Evolutionary conservation across 2,797 vertebrate species (phyloP).

Genomic region (Enteromius viviparus): DNA sequence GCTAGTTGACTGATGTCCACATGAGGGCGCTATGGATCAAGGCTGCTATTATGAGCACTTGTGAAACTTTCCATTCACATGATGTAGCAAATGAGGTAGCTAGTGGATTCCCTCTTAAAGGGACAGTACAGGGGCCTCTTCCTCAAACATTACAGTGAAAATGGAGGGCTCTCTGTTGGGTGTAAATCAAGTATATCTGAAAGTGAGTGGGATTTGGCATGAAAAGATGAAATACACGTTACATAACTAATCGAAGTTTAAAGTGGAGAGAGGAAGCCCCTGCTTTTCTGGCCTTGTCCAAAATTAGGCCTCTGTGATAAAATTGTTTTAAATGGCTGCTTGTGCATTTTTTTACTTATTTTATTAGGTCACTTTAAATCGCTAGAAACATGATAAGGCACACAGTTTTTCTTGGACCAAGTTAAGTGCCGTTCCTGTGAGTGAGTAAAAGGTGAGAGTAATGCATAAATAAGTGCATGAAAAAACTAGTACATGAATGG

Average conservation of each 20-base stretch:
- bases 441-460: constrained; percentile 18
- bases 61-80: constrained; percentile 39
- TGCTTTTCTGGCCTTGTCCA: background rate
- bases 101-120: constrained; percentile 30
- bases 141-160: background rate
- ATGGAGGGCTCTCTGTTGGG: background rate
- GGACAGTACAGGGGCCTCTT: background rate
- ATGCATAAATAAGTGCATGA: constrained; percentile 3
- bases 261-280: constrained; percentile 41
- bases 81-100: constrained; percentile 32
- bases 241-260: constrained; percentile 71
- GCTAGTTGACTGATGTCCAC: constrained; percentile 8
- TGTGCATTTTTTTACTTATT: background rate
- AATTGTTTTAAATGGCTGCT: background rate
- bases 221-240: constrained; percentile 64
- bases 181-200: background rate
- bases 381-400: background rate
- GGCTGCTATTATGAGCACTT: background rate
- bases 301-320: constrained; percentile 11
- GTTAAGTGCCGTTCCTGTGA: constrained; percentile 16
- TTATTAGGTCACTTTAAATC: background rate
- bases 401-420: background rate
- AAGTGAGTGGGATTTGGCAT: constrained; percentile 57
- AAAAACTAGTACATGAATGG: constrained; percentile 37
- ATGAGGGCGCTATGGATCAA: constrained; percentile 26